Evolutionary conservation across 2,888 invertebrate species (phyloP).

Genomic region (Tridacna crocea): DNA sequence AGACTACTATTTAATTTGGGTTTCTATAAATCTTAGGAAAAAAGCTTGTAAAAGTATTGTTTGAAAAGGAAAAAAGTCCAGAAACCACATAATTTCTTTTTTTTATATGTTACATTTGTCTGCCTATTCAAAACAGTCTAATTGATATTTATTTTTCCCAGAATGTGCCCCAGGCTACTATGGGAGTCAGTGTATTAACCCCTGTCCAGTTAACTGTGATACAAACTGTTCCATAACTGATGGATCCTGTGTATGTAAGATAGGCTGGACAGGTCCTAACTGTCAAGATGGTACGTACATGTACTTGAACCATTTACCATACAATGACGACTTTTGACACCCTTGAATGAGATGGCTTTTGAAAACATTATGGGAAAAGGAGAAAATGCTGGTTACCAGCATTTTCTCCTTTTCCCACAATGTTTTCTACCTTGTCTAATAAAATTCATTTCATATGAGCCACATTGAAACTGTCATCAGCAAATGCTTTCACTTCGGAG

Average conservation of each 20-base stretch:
- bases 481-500: too few species aligned
- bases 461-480: too few species aligned
- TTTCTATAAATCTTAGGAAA: too few species aligned
- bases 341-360: too few species aligned
- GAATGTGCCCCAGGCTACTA: slow-evolving; percentile 40
- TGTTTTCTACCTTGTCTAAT: too few species aligned
- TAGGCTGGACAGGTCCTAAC: slow-evolving; percentile 48
- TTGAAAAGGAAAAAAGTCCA: not conserved
- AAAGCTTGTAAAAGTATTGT: not conserved
- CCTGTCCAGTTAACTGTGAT: slow-evolving; percentile 53
- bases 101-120: too few species aligned
- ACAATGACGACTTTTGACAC: too few species aligned
- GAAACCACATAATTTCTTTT: not conserved
- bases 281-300: slow-evolving; percentile 45
- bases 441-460: too few species aligned
- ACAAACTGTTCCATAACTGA: slow-evolving; percentile 40
- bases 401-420: too few species aligned
- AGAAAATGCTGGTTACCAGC: too few species aligned
- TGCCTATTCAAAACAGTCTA: too few species aligned
- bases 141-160: slow-evolving; percentile 20
- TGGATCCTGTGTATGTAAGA: slow-evolving; percentile 50
- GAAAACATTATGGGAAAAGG: too few species aligned
- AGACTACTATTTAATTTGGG: not conserved
- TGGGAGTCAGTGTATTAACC: slow-evolving; percentile 33
- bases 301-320: not conserved